Evolutionary conservation across 2,797 vertebrate genomes (phyloP).

Genomic region (Coregonus ussuriensis): DNA sequence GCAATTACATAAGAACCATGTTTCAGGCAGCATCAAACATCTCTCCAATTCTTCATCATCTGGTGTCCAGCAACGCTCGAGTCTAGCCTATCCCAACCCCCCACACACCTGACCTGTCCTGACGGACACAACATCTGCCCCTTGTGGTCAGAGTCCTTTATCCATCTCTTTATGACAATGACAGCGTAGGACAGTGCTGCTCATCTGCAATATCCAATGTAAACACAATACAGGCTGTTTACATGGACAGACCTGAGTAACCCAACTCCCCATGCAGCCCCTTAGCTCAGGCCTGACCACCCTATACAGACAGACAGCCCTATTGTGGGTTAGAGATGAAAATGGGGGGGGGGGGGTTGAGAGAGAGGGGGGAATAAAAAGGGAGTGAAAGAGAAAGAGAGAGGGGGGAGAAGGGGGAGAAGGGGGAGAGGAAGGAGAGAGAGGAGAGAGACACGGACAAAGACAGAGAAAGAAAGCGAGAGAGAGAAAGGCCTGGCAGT

Average conservation of each 20-base stretch:
- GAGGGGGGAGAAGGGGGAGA: no score
- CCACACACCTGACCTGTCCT: neutral
- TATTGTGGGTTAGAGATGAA: conserved; percentile 7
- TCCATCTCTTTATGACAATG: neutral
- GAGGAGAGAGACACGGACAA: conserved; percentile 5
- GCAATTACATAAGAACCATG: neutral
- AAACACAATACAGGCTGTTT: conserved; percentile 18
- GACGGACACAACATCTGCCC: neutral
- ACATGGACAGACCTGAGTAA: conserved; percentile 8
- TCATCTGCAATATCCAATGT: conserved; percentile 14
- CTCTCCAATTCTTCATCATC: neutral
- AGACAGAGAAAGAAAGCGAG: conserved; percentile 5
- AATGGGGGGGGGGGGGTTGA: neutral
- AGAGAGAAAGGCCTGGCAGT: conserved; percentile 2
- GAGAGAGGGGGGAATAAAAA: conserved; percentile 1
- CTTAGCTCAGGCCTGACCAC: conserved; percentile 7
- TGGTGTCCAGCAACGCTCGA: neutral
- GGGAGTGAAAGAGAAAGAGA: neutral
- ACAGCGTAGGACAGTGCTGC: conserved; percentile 4
- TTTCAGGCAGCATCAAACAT: neutral
- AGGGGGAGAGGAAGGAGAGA: conserved; percentile 1
- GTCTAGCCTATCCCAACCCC: neutral
- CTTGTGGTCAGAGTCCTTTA: conserved; percentile 1
- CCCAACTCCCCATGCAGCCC: conserved; percentile 14
- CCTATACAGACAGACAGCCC: conserved; percentile 13